Evolutionary conservation across 2,888 invertebrate species (phyloP), one percentile per base, ranked within the genome.

Genomic region (Tridacna gigas): DNA sequence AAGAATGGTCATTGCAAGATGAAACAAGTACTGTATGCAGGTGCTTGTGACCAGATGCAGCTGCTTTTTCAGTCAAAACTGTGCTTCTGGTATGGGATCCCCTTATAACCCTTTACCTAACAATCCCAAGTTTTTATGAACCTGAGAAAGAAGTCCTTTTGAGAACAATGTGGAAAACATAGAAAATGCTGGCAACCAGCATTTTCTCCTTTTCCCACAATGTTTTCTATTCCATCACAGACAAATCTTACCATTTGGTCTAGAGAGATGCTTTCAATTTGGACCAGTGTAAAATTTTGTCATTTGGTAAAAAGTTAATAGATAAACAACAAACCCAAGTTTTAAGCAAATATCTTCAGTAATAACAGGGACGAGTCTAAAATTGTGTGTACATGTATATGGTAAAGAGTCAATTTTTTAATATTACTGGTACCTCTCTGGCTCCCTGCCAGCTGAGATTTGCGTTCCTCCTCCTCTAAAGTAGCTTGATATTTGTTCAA

Each of bases 401-500:
- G 11, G 51, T 51, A 51, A n/a, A n/a, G n/a, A n/a, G n/a, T n/a
- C n/a, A n/a, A n/a, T n/a, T n/a, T n/a, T n/a, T 2, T 37, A 37
- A 37, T 37, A 4, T 2, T 37, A 37, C 7, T 37, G 12, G 15
- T 69, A 84, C 87, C 86, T 84, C 78, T 81, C 60, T 85, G 81
- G 61, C 82, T 84, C n/a, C 69, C 65, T 18, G 79, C 77, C 25
- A 69, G 51, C 48, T 79, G 80, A 67, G 88, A 84, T 76, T 89
- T 87, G 22, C 81, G 71, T 51, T 91, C 91, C 76, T 91, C 91
- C 51, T 90, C 91, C 69, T 92, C 91, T n/a, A 90, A 65, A n/a
- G 78, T 76, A 11, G 88, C 87, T 82, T 92, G 90, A 85, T 92
- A 92, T 69, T 90, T 90, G 77, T 90, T 90, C 18, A 94, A 89